These are phyloP conservation scores for Podiceps cristatus DNA, from an alignment of 2,113 vertebrate species.

Conservation along the genomic window DNA sequence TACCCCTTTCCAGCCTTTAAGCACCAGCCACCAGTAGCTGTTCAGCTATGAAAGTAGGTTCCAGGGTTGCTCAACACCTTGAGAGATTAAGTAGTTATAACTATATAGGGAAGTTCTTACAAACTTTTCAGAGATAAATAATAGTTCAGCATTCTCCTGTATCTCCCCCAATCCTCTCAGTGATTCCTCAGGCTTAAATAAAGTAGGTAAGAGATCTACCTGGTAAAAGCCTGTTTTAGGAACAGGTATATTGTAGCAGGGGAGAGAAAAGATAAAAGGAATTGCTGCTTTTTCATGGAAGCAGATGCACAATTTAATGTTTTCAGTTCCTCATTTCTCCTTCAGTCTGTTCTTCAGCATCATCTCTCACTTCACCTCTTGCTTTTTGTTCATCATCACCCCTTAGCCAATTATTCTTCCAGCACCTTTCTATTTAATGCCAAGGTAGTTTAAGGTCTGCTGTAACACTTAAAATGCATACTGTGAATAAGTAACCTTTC, in stretches of 20 bases:
- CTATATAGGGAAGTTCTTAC: not conserved
- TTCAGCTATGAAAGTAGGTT: not conserved
- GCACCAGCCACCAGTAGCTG: not conserved
- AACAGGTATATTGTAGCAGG: not conserved
- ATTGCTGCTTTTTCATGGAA: not conserved
- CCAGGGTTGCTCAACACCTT: not conserved
- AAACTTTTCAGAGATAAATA: not conserved
- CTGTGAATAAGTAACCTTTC: not conserved
- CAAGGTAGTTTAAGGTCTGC: not conserved
- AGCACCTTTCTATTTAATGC: not conserved
- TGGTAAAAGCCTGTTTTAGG: not conserved
- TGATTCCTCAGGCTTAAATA: not conserved
- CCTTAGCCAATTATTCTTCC: not conserved
- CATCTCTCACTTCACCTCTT: not conserved
- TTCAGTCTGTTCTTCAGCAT: not conserved
- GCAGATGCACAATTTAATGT: not conserved
- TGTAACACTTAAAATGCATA: not conserved
- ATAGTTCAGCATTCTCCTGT: not conserved
- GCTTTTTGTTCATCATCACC: not conserved
- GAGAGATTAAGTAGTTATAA: not conserved
- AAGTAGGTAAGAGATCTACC: not conserved
- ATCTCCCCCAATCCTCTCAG: not conserved
- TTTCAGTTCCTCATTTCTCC: not conserved
- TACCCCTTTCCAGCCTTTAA: not conserved
- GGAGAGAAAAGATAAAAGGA: rapidly evolving